Base-by-base conservation (phyloP, 2,113 vertebrate genomes). In the Mola mola region DNA sequence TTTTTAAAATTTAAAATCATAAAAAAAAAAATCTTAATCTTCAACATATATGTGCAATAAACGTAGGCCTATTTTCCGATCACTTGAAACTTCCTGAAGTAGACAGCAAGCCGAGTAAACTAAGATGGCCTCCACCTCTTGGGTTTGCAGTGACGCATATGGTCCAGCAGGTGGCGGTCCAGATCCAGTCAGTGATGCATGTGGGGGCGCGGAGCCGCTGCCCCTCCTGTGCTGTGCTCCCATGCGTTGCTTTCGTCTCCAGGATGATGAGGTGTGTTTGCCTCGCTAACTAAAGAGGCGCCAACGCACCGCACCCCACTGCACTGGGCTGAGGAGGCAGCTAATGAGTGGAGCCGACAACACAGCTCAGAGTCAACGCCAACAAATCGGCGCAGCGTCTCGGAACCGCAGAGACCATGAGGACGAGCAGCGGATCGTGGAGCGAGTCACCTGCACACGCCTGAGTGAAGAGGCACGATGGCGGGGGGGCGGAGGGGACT, bases 401-500 rank as follows among this genome's bases (percentile, higher is more conserved):
- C 82, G 50, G 21, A 42, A 36, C 77, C 62, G 72, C 24, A 83
- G 83, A 89, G 71, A 90, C 62, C 90, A 94, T 94, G 95, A 92
- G 81, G 90, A 81, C 68, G 55, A 49, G 43, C 60, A 78, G 59
- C 50, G 20, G 36, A 38, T 4, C 6, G 62, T 67, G 79, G 62
- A 68, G 78, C 24, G 57, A 61, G 67, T 83, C 81, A 67, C 75
- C 90, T 84, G 91, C 79, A 43, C 72, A 73, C 61, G 82, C 78
- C 90, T 92, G 92, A 92, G 92, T 80, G 87, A 74, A 55, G 80
- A 56, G 69, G 56, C 75, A 89, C 84, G 28, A 96, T 98, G 96
- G 95, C 96, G 57, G 96, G 95, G 84, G 96, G 94, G 78, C 90
- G 96, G 79, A 91, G 95, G 86, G 96, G 96, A 92, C 94, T 98